Percentiles rank a stretch among this genome's conserved stretches.
Conservation (phyloP, 2,888 invertebrate species). For the Ophonus ardosiacus region DNA sequence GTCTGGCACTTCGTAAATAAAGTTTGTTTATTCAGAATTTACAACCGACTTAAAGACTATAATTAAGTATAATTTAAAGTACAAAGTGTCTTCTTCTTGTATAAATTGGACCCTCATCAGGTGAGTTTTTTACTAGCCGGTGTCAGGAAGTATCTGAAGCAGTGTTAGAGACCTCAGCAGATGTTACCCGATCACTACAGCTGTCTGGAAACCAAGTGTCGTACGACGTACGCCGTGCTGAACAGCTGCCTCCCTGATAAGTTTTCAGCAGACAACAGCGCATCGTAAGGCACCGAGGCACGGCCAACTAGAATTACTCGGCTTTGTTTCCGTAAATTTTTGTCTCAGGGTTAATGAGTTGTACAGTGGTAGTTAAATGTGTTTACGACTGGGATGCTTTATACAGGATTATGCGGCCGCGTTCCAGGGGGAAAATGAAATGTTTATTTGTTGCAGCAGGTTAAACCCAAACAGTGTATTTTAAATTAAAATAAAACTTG, state of each 20-base stretch:
- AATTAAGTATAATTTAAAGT: constrained; percentile 31
- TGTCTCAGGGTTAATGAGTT: constrained; percentile 32
- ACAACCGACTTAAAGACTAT: background rate
- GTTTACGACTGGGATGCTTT: background rate
- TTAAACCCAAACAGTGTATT: background rate
- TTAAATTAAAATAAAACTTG: no score
- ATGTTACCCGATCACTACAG: constrained; percentile 37
- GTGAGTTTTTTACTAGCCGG: constrained; percentile 2
- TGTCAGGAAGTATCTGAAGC: constrained; percentile 24
- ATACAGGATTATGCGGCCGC: background rate
- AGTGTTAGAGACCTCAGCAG: constrained; percentile 11
- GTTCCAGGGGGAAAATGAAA: background rate
- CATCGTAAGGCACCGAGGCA: background rate
- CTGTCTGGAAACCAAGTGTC: constrained; percentile 31
- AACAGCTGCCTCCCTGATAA: constrained; percentile 42
- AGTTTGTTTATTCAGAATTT: constrained; percentile 30
- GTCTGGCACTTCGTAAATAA: constrained; percentile 3
- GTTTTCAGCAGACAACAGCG: constrained; percentile 31
- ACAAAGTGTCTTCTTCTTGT: constrained; percentile 2
- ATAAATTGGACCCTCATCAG: constrained; percentile 31
- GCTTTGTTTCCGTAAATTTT: constrained; percentile 44
- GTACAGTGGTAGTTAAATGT: constrained; percentile 11
- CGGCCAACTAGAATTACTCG: constrained; percentile 37
- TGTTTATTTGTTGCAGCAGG: background rate
- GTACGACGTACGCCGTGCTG: background rate